Percentiles rank a stretch among this genome's conserved stretches.
Conservation (phyloP, 2,888 invertebrate species). For the Troides oblongomaculatus region DNA sequence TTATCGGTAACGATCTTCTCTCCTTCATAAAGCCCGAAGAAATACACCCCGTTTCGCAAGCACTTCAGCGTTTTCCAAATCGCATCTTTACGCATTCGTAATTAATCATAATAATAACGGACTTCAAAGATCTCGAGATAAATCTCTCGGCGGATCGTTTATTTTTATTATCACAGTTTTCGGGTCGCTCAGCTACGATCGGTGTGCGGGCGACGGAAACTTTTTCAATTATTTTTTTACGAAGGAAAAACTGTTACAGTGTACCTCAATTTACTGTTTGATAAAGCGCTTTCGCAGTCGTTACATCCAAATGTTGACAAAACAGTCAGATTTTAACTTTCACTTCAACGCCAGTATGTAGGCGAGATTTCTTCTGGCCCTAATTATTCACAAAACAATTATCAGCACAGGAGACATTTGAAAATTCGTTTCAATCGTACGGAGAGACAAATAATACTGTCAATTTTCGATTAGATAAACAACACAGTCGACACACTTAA, state of each 20-base stretch:
- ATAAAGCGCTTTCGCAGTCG: constrained; percentile 43
- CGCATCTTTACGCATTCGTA: constrained; percentile 62
- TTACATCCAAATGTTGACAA: constrained; percentile 52
- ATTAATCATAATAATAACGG: constrained; percentile 68
- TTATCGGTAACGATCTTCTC: constrained; percentile 75
- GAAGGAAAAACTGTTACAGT: constrained; percentile 34
- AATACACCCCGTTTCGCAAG: constrained; percentile 22
- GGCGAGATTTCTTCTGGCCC: constrained; percentile 60
- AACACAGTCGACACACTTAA: constrained; percentile 35
- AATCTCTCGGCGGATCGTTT: constrained; percentile 65
- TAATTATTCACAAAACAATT: constrained; percentile 33
- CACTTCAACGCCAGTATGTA: constrained; percentile 57
- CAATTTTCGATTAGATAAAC: constrained; percentile 19
- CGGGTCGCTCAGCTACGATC: constrained; percentile 69
- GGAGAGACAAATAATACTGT: neutral
- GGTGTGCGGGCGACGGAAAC: constrained; percentile 53
- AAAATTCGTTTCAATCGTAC: neutral
- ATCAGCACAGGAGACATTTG: constrained; percentile 41
- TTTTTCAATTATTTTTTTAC: constrained; percentile 64
- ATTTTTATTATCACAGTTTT: constrained; percentile 64
- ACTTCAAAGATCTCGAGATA: constrained; percentile 59
- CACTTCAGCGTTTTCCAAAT: constrained; percentile 44
- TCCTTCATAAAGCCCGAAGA: constrained; percentile 75
- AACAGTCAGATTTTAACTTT: constrained; percentile 66
- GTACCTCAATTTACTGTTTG: constrained; percentile 7